phyloP scores from a whole-genome alignment of 2,797 vertebrate species.

The Nasua narica region DNA sequence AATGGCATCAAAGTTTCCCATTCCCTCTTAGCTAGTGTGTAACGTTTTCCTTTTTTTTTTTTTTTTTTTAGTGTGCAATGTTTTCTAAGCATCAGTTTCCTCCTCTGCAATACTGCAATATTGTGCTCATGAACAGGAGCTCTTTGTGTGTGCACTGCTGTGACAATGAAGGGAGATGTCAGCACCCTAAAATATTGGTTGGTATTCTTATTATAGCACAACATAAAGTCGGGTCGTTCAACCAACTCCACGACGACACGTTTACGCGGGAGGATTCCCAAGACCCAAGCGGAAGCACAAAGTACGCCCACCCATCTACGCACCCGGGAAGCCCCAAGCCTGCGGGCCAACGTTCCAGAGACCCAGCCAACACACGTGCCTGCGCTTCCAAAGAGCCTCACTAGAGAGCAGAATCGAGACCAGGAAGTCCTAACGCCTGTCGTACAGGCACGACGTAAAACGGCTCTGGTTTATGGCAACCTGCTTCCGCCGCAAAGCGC shows the following conservation, averaged over 20 bases:
- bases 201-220: background rate
- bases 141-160: background rate
- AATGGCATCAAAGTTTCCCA: background rate
- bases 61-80: background rate
- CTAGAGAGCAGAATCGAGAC: background rate
- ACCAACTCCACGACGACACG: background rate
- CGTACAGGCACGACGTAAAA: background rate
- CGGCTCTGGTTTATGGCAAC: constrained; percentile 21
- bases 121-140: background rate
- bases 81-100: background rate
- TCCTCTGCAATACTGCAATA: background rate
- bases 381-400: background rate
- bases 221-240: background rate
- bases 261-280: background rate
- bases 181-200: background rate
- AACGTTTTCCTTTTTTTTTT: background rate
- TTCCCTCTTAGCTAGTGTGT: background rate
- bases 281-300: background rate
- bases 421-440: background rate
- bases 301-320: accelerated
- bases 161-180: background rate
- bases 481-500: background rate
- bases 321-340: too few relatives aligned
- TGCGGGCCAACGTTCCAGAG: accelerated
- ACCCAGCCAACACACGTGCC: accelerated